Base-by-base conservation (phyloP, 2,888 invertebrate genomes). In the Camptogramma bilineatum region DNA sequence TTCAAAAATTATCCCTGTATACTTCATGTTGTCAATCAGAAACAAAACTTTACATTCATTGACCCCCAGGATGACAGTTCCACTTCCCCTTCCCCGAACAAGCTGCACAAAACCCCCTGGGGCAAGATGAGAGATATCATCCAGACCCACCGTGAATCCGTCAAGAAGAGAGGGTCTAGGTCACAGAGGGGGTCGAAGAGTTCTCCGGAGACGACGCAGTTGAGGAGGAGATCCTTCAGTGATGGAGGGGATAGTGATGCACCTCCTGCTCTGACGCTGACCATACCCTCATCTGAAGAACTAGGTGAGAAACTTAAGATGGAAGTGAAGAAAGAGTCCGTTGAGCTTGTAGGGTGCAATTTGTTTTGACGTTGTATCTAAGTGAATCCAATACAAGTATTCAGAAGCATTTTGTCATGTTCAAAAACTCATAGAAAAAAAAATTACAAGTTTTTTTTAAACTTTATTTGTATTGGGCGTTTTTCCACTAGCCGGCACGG, bases 111-210 rank as follows among this genome's bases (percentile, higher is more conserved):
- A 80, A 96, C 95, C n/a, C 95, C 96, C 0, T 96, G 96, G 96
- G 95, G 95, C 0, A 96, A 96, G 85, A 96, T 97, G 91, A 95
- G 96, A 69, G 96, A 96, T 76, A 96, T 96, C 62, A 96, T 96
- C 68, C 95, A 96, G 79, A 95, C 96, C 0, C 94, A 95, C 57
- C 94, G 95, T 67, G 96, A 95, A 70, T 95, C 95, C 17, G 94
- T 95, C 62, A 95, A 95, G 85, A 94, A 94, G 83, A 58, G 57
- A 19, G 65, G 65, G 4, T 48, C 64, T 0, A 17, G 65, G 79
- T 88, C 93, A 44, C 84, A 84, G 67, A 81, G 93, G 59, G 85
- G 87, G 3, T 81, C 88, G 21, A 90, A 91, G 73, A 86, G 84
- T 39, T 91, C 91, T 0, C 88, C 91, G 0, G 93, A 91, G 47